Evolutionary conservation across 2,113 vertebrate species (phyloP).

Genomic region (Eublepharis macularius): DNA sequence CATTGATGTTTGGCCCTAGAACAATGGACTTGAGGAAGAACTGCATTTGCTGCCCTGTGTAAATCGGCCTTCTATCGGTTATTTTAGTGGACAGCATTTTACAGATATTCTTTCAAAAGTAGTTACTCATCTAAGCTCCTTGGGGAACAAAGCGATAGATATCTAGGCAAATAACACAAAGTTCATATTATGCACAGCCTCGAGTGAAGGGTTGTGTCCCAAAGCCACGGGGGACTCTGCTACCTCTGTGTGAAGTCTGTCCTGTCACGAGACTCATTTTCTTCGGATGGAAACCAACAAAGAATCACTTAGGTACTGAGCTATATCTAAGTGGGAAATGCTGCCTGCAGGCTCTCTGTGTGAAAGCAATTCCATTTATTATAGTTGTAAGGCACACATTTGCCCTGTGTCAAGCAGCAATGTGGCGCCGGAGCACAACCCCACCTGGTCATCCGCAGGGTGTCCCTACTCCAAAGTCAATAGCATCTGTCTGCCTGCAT

Average conservation of each 20-base stretch:
- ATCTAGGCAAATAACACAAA: background rate
- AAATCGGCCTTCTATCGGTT: too few relatives aligned
- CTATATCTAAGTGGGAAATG: background rate
- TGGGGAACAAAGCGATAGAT: background rate
- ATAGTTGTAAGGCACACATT: accelerated
- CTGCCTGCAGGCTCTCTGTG: background rate
- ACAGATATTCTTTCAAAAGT: background rate
- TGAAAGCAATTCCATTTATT: constrained; percentile 5
- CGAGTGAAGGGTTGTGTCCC: background rate
- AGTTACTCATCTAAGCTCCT: background rate
- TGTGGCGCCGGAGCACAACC: background rate
- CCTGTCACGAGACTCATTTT: background rate
- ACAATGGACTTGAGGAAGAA: too few relatives aligned
- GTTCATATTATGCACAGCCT: background rate
- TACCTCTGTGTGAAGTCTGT: background rate
- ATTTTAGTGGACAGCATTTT: background rate
- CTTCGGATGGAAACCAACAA: background rate
- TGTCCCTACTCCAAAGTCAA: background rate
- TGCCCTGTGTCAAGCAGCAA: constrained; percentile 3
- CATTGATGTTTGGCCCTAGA: too few relatives aligned
- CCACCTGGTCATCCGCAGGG: background rate
- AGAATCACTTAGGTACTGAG: background rate
- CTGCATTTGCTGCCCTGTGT: too few relatives aligned
- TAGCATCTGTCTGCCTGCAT: background rate
- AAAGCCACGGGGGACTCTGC: background rate